Base-by-base conservation (phyloP, 2,888 invertebrate species). In the Ariolimax columbianus region DNA sequence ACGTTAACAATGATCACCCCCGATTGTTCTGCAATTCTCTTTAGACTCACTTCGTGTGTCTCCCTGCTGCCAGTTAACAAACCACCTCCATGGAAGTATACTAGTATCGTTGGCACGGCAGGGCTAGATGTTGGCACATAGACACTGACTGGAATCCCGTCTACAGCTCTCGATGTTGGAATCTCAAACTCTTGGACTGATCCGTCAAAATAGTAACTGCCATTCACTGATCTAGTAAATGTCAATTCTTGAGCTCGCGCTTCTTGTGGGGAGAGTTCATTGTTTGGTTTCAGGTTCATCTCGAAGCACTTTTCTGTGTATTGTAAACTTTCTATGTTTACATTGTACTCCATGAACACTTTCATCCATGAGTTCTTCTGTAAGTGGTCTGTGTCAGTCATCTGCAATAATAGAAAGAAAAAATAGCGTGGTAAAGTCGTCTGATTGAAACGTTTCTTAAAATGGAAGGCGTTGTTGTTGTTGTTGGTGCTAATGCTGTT, bases 21-120 rank as follows among this genome's bases (percentile, higher is more conserved):
- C 7, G 75, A 70, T 14, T 47, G 30, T 0, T 19, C 51, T 9
- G 80, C 19, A 17, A 80, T 30, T 0, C 0, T 11, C 14, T 82
- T 75, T 6, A 75, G 17, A 0, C 26, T 23, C 40, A 11, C 11
- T 19, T 75, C 82, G 43, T 82, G 36, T 19, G 82, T 75, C 23
- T 38, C 19, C 19, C 75, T 47, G 43, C 47, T 63, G 2, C 75
- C 40, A 14, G n/a, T 38, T 0, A 82, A 2, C 2, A 82, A 23
- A 2, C 75, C 38, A 36, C 82, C 82, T 11, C 82, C 82, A 36
- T 82, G 82, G 47, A 82, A 75, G 43, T 63, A 82, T 0, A 82
- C 43, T 23, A 70, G 19, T 11, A 80, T 40, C 0, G 68, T 33
- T 6, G 80, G 70, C 6, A 33, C 30, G 40, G 7, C 33, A 9